These are phyloP conservation scores for Bacillus rossius DNA, from an alignment of 1,140 invertebrate genomes.

Conservation along the genomic window DNA sequence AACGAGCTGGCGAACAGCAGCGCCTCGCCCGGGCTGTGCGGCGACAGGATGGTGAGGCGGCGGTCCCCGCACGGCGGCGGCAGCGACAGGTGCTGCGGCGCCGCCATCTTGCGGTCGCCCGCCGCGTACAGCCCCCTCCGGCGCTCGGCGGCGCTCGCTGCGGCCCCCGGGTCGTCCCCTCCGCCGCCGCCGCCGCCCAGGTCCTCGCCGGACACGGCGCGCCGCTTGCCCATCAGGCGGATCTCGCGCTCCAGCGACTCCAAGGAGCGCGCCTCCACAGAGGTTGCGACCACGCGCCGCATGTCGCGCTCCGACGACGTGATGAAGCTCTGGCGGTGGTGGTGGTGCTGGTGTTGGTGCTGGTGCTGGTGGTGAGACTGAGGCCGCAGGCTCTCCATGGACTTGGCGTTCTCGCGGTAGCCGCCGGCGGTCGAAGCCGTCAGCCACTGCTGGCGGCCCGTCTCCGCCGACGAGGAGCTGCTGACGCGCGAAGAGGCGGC, in stretches of 20 bases:
- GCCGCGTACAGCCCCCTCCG: constrained; percentile 59
- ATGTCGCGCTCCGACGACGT: constrained; percentile 58
- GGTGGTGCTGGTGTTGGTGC: constrained; percentile 37
- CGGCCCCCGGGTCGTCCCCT: constrained; percentile 43
- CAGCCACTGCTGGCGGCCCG: constrained; percentile 46
- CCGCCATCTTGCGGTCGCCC: constrained; percentile 46
- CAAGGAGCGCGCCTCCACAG: constrained; percentile 49
- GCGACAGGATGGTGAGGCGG: constrained; percentile 64
- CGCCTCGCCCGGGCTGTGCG: constrained; percentile 56
- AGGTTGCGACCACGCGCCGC: constrained; percentile 45
- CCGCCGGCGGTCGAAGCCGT: constrained; percentile 39
- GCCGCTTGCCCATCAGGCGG: constrained; percentile 45
- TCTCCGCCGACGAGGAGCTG: no score
- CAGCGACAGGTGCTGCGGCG: constrained; percentile 61
- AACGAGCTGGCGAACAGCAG: constrained; percentile 41
- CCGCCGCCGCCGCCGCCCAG: constrained; percentile 34
- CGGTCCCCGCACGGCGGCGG: constrained; percentile 56
- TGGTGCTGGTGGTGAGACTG: constrained; percentile 45
- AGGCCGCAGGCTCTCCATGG: constrained; percentile 55
- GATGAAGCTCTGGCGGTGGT: constrained; percentile 47
- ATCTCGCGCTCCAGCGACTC: constrained; percentile 51
- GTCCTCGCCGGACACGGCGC: constrained; percentile 53
- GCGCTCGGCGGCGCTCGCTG: constrained; percentile 41
- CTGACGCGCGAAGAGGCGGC: no score
- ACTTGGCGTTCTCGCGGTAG: constrained; percentile 52